These are phyloP conservation scores for Agrilus mali DNA, from an alignment of 2,888 invertebrate species.

Conservation along the genomic window DNA sequence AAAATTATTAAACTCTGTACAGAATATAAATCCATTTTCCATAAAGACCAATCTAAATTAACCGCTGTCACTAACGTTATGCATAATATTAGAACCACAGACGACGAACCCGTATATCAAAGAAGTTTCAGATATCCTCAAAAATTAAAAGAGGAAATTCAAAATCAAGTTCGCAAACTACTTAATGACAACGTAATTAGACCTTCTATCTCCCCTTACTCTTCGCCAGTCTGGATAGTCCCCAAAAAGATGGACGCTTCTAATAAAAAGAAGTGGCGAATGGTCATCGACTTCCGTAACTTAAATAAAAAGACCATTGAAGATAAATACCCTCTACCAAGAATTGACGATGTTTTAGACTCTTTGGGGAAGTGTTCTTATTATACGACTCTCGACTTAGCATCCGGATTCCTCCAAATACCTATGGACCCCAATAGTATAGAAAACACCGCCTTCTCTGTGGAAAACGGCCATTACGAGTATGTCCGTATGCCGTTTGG, in stretches of 20 bases:
- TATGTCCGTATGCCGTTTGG: slow-evolving; percentile 18
- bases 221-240: slow-evolving; percentile 24
- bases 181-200: slow-evolving; percentile 21
- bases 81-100: slow-evolving; percentile 14
- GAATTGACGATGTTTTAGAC: slow-evolving; percentile 21
- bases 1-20: slow-evolving; percentile 5
- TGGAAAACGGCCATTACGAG: slow-evolving; percentile 16
- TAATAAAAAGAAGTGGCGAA: slow-evolving; percentile 21
- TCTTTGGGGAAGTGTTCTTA: slow-evolving; percentile 18
- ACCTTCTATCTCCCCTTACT: slow-evolving; percentile 23
- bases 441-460: slow-evolving; percentile 17
- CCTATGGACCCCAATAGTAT: slow-evolving; percentile 13
- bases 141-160: slow-evolving; percentile 17
- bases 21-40: slow-evolving; percentile 10
- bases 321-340: slow-evolving; percentile 20
- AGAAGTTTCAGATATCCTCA: slow-evolving; percentile 18
- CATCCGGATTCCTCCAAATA: slow-evolving; percentile 17
- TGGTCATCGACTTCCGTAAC: slow-evolving; percentile 21
- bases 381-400: slow-evolving; percentile 17
- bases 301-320: slow-evolving; percentile 19
- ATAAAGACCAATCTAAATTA: slow-evolving; percentile 5
- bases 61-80: slow-evolving; percentile 12
- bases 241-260: slow-evolving; percentile 24
- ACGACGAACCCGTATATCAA: slow-evolving; percentile 17
- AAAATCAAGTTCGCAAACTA: slow-evolving; percentile 19